Base-by-base conservation (phyloP, 2,797 vertebrate genomes). In the Gallinago solitaria region DNA sequence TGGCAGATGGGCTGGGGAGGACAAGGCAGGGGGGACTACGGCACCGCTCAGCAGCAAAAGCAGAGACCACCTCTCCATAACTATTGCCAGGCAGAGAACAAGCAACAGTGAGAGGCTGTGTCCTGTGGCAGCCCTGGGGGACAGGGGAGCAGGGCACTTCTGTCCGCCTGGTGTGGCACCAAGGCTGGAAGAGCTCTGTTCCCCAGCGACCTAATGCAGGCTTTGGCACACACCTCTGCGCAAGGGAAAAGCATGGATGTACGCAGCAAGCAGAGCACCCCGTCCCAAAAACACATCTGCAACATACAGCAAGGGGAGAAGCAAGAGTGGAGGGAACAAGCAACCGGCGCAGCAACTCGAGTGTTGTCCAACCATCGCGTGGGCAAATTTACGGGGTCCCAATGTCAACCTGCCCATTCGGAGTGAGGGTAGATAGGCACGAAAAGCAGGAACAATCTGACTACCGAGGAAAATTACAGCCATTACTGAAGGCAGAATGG, bases 181-280 rank as follows among this genome's bases (percentile, higher is more conserved):
- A 8, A 30, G 25, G 9, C 28, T 80, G 35, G 21, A 86, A 27
- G 14, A 81, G 21, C 56, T 87, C 78, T 69, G n/a, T 37, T 76
- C 8, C 23, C 16, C 76, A 47, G 43, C 3, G 2, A 91, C 32
- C 4, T 27, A 83, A 74, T 4, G 2, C 1, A 3, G n/a, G 20
- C 75, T 70, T 15, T 6, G 0, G 64, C 27, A 64, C 25, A 68
- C 0, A 0, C 33, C 37, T 73, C 37, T 53, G 67, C 30, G 67
- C 48, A 18, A 43, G 19, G 27, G 19, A 67, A 87, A 88, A 73
- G 37, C 15, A 64, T 0, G 0, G 35, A 71, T 32, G 32, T 0
- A 48, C 3, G 1, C 35, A 70, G 16, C 1, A 0, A 79, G 15
- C 14, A 75, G 50, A 70, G 30, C 4, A 0, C 14, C n/a, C 47